Evolutionary conservation across 2,888 invertebrate genomes (phyloP), one percentile per base, ranked within the genome.

Genomic region (Troilus luridus): DNA sequence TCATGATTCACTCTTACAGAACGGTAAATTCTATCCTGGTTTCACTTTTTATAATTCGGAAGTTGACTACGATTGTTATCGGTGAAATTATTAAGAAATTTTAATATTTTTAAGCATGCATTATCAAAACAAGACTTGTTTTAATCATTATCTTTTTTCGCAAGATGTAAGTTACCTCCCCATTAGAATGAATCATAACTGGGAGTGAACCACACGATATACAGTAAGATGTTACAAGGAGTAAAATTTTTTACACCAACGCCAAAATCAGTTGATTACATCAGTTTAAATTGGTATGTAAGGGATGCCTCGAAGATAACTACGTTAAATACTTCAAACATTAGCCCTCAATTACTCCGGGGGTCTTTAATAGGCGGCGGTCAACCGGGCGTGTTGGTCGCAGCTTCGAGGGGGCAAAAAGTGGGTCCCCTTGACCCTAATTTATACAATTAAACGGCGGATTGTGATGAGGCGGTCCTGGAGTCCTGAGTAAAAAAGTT

Each of bases 371-470:
- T 27, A 77, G 72, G 24, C 72, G 72, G 41, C 41, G 72, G 72
- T 77, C 72, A 77, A 77, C 72, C 72, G 72, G 72, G 72, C 72
- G 72, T 77, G 72, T 10, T 41, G 27, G 27, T 77, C 1, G 72
- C 72, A 58, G 85, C 56, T 56, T 85, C n/a, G 19, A 19, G 54
- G 21, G 56, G 21, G n/a, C 85, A 85, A 85, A 85, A 85, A 85
- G 85, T 85, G 41, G 19, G 72, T 77, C 85, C 56, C 85, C 85
- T 85, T 85, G 85, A 85, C 85, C 85, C 85, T 85, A 85, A 85
- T 85, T 58, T 85, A 85, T 54, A 85, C 85, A 85, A 85, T 85
- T 85, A 85, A 85, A 85, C 85, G 56, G 56, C 85, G 56, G 56
- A 58, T n/a, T 85, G 56, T 58, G 85, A 85, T 85, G 56, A 85